Conservation (phyloP, 2,113 vertebrate genomes). For the Arenaria interpres region DNA sequence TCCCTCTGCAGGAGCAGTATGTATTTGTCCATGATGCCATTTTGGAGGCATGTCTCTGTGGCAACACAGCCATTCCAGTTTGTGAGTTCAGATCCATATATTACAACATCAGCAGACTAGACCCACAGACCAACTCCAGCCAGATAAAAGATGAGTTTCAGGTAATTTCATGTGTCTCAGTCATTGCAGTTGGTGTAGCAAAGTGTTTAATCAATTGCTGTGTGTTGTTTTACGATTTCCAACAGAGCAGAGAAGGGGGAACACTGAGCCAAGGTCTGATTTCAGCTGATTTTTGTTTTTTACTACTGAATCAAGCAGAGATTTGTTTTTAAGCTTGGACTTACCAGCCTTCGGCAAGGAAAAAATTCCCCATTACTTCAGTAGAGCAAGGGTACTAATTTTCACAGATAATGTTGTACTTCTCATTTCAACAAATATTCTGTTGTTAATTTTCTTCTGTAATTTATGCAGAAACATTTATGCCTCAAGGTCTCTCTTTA, state of each 20-base stretch:
- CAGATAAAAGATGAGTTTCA: conserved; percentile 99
- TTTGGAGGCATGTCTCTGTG: conserved; percentile 95
- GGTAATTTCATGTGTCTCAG: conserved; percentile 69
- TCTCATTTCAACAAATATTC: not conserved
- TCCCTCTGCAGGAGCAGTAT: conserved; percentile 89
- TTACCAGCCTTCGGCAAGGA: not conserved
- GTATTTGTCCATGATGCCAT: conserved; percentile 98
- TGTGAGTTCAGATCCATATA: conserved; percentile 97
- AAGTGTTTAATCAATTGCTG: not conserved
- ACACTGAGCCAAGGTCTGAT: not conserved
- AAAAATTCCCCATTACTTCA: not conserved
- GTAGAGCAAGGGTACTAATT: not conserved
- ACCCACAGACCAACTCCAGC: conserved; percentile 97
- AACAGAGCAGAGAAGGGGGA: not conserved
- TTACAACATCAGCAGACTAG: conserved; percentile 96
- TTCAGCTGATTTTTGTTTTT: not conserved
- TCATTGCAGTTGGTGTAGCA: not conserved
- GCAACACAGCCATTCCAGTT: conserved; percentile 96
- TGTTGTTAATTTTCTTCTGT: not conserved
- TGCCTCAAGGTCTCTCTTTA: conserved; percentile 18
- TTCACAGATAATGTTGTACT: not conserved
- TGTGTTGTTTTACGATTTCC: not conserved
- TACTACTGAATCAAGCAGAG: not conserved
- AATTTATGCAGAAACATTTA: conserved; percentile 24
- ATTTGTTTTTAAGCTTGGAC: not conserved